phyloP scores from a whole-genome alignment of 2,113 vertebrate genomes.

The Corydoras maculifer region DNA sequence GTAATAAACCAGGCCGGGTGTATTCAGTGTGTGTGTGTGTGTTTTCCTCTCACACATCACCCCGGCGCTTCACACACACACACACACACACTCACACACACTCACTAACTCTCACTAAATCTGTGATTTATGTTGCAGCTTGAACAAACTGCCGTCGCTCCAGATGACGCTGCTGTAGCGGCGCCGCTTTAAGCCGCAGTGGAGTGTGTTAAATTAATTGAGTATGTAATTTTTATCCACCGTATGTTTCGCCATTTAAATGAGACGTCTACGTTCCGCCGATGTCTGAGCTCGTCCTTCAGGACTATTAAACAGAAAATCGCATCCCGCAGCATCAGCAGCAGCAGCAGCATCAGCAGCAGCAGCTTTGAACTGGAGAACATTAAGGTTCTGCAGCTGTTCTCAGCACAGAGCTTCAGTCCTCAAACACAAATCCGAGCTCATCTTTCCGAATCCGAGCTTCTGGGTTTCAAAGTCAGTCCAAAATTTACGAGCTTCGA shows the following conservation, averaged over 20 bases:
- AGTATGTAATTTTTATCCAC: background rate
- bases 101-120: background rate
- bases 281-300: background rate
- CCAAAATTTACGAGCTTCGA: too few species aligned
- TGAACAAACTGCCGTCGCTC: background rate
- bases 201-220: background rate
- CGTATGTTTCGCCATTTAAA: conserved; percentile 4
- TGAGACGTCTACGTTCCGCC: background rate
- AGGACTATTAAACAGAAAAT: conserved; percentile 8
- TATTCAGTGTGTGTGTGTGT: conserved; percentile 12
- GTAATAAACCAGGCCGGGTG: conserved; percentile 33
- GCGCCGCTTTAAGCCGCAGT: background rate
- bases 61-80: too few species aligned
- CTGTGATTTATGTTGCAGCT: background rate
- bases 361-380: background rate
- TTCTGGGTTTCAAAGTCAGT: too few species aligned
- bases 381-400: background rate
- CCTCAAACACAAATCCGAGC: too few species aligned
- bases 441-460: too few species aligned
- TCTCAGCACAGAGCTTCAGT: background rate
- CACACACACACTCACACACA: conserved; percentile 25
- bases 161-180: background rate
- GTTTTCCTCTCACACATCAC: conserved; percentile 21
- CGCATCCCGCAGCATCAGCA: too few species aligned
- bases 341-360: too few species aligned